A percentile compares a stretch with the other conserved stretches of the same genome.
These are phyloP conservation scores for Petromus typicus DNA, from an alignment of 2,113 vertebrate genomes.

Conservation along the genomic window DNA sequence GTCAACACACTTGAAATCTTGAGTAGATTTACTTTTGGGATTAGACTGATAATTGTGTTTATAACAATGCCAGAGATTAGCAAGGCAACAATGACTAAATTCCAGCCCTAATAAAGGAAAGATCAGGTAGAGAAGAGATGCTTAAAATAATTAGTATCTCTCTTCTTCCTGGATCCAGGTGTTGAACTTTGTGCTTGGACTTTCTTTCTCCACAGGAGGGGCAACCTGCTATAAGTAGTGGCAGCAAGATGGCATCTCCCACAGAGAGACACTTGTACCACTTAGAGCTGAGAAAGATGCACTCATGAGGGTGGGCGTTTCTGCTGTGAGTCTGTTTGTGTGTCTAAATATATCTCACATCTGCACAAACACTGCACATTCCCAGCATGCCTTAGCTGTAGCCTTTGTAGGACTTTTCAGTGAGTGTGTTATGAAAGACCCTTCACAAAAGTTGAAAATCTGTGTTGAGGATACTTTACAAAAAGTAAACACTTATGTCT, in stretches of 20 bases:
- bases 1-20: neutral
- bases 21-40: neutral
- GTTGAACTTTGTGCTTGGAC: conserved; percentile 60
- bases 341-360: conserved; percentile 68
- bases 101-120: conserved; percentile 12
- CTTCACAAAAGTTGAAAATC: conserved; percentile 15
- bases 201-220: conserved; percentile 49
- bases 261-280: conserved; percentile 55
- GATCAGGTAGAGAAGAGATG: neutral
- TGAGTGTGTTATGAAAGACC: neutral
- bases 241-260: conserved; percentile 56
- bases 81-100: neutral
- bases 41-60: conserved; percentile 7
- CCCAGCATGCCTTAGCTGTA: neutral
- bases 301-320: neutral
- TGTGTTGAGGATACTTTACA: neutral
- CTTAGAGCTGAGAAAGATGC: conserved; percentile 30
- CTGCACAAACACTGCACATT: neutral
- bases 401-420: neutral
- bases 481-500: neutral
- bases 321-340: neutral
- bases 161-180: conserved; percentile 46
- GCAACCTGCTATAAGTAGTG: neutral
- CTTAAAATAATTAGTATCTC: conserved; percentile 39
- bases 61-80: neutral